A percentile compares a stretch with the other conserved stretches of the same genome.
Evolutionary conservation across 2,113 vertebrate species (phyloP).

Genomic region (Myrmecobius fasciatus): DNA sequence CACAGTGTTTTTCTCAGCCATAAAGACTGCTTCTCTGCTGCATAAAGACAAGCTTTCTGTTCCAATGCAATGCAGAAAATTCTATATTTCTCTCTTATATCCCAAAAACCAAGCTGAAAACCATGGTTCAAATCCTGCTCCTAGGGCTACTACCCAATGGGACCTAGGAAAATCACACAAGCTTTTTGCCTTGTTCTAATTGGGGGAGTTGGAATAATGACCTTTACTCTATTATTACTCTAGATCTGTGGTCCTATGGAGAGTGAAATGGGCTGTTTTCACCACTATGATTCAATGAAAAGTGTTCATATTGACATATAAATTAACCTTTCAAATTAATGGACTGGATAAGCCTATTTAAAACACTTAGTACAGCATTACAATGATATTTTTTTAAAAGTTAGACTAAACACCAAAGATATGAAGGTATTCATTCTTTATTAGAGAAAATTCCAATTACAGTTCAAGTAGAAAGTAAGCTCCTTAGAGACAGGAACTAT

Average conservation of each 20-base stretch:
- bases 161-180: not conserved
- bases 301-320: not conserved
- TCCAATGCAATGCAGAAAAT: not conserved
- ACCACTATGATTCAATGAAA: not conserved
- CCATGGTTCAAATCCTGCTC: not conserved
- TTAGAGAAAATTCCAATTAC: not conserved
- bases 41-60: not conserved
- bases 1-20: too few relatives aligned
- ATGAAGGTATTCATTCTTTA: not conserved
- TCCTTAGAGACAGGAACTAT: not conserved
- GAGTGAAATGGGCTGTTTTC: not conserved
- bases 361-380: not conserved
- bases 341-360: not conserved
- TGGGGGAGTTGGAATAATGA: not conserved
- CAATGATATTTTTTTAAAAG: not conserved
- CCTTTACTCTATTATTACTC: not conserved
- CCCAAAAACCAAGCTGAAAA: not conserved
- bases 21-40: too few relatives aligned
- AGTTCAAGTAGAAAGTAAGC: not conserved
- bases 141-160: fast-evolving
- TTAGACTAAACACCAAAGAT: not conserved
- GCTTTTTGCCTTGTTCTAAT: not conserved
- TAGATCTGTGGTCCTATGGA: not conserved
- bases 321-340: not conserved
- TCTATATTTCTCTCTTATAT: not conserved